Base-by-base conservation (phyloP, 1,140 invertebrate genomes). In the Cotesia glomerata region DNA sequence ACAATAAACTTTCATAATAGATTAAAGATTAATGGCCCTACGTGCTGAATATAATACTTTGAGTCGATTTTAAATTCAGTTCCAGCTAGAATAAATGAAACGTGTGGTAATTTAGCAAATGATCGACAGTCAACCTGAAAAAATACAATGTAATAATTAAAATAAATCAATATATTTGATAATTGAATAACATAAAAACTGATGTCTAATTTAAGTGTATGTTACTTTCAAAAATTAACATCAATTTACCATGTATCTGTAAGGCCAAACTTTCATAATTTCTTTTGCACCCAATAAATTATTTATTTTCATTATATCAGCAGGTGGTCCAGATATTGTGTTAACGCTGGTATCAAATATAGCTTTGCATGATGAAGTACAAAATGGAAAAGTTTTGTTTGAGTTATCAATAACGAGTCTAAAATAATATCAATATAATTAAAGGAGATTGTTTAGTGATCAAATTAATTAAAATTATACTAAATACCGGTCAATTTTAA, bases 331-430 rank as follows among this genome's bases (percentile, higher is more conserved):
- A 77, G 91, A 90, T 75, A 97, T 92, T 1, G 93, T 87, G 71
- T 92, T 94, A 26, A 93, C 94, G 39, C 93, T 94, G 26, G 94
- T 95, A 82, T 97, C 95, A 66, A 93, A 92, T 79, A 94, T 93
- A n/a, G 93, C 93, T 77, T 90, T 79, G 77, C 92, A 93, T 18
- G 90, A 89, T 45, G 84, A 85, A 1, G 77, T 56, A 76, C 90
- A 91, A 74, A 90, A 87, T 5, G 77, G 66, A 16, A 80, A 72
- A 0, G 73, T 72, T 72, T 82, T 77, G 9, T 80, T 79, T 36
- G 65, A 64, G 8, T 39, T 75, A 8, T 84, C 84, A 32, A 86
- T 79, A 63, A 90, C 83, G 11, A 84, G 76, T 65, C 90, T 85
- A 59, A 78, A 77, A 79, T 73, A 54, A 73, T 49, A 54, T 59